Evolutionary conservation across 2,113 vertebrate genomes (phyloP).

Genomic region (Phyllostomus hastatus): DNA sequence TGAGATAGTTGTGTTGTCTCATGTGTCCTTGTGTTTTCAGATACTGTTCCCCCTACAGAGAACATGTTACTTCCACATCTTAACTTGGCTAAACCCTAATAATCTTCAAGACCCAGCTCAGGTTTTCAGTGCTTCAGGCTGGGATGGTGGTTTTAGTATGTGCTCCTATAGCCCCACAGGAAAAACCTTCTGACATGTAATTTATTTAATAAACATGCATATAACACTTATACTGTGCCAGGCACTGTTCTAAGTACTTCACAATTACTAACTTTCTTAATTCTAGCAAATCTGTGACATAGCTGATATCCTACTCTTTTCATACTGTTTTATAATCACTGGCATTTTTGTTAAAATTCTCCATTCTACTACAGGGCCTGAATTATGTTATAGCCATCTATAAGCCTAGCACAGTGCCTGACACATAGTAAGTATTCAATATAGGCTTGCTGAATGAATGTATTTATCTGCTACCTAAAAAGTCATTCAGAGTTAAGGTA

Average conservation of each 20-base stretch:
- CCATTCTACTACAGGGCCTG: background rate
- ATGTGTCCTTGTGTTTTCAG: background rate
- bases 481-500: background rate
- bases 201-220: background rate
- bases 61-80: background rate
- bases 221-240: background rate
- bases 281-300: background rate
- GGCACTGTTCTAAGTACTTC: background rate
- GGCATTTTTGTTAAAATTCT: background rate
- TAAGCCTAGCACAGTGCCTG: background rate
- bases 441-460: background rate
- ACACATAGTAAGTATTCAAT: background rate
- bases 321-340: background rate
- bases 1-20: background rate
- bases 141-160: background rate
- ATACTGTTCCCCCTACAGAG: background rate
- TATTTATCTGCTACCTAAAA: background rate
- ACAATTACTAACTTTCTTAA: background rate
- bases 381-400: background rate
- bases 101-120: background rate
- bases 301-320: background rate
- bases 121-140: background rate
- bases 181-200: background rate
- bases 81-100: background rate
- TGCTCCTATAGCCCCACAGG: background rate